These are phyloP conservation scores for Pollenia labialis DNA, from an alignment of 2,888 invertebrate species.

Conservation along the genomic window DNA sequence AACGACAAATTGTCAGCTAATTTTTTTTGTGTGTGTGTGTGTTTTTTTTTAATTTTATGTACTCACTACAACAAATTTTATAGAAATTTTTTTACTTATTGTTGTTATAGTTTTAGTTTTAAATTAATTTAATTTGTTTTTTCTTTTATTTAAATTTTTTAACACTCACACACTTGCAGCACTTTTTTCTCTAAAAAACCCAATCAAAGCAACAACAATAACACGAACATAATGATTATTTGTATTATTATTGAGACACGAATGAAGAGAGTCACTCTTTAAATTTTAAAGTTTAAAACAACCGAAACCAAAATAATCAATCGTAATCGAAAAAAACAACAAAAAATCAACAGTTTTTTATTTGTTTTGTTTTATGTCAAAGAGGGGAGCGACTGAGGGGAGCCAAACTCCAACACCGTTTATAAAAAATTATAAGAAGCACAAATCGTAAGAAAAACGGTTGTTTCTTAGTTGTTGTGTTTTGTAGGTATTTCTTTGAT, in stretches of 20 bases:
- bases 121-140: not conserved
- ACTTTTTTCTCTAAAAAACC: slow-evolving; percentile 36
- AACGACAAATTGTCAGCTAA: slow-evolving; percentile 38
- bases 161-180: slow-evolving; percentile 35
- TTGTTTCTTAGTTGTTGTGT: slow-evolving; percentile 46
- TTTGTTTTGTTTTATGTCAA: not conserved
- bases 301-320: slow-evolving; percentile 36
- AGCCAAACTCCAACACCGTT: slow-evolving; percentile 28
- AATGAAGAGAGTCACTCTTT: slow-evolving; percentile 48
- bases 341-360: slow-evolving; percentile 47
- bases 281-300: too few species aligned
- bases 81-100: not conserved
- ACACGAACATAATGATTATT: slow-evolving; percentile 29
- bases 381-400: slow-evolving; percentile 2
- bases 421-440: slow-evolving; percentile 20
- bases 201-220: slow-evolving; percentile 43
- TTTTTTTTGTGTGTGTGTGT: slow-evolving; percentile 14
- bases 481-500: slow-evolving; percentile 3
- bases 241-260: not conserved
- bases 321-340: slow-evolving; percentile 29
- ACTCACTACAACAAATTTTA: slow-evolving; percentile 18
- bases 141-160: slow-evolving; percentile 34
- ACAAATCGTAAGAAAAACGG: slow-evolving; percentile 45
- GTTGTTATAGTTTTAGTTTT: not conserved
- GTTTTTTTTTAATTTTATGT: slow-evolving; percentile 43